Evolutionary conservation across 2,888 invertebrate species (phyloP), one percentile per base, ranked within the genome.

Genomic region (Melieria crassipennis): DNA sequence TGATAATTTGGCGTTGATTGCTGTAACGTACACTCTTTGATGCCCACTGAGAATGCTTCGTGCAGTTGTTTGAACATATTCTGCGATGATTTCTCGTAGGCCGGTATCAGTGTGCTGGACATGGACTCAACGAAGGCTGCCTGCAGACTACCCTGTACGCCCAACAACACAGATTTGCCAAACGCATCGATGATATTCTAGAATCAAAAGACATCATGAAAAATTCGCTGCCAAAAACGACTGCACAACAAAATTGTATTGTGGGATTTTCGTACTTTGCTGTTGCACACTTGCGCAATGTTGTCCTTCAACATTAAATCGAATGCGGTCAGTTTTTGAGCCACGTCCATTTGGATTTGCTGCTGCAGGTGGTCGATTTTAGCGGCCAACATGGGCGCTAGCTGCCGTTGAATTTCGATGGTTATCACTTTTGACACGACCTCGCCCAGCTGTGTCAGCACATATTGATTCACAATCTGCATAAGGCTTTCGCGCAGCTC

Each of bases 51-150:
- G 87, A 98, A 98, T 16, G 93, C 91, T 65, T 94, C 93, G 84
- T 96, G 96, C 70, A 98, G 89, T 87, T 98, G 97, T 61, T 91
- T 90, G 84, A 97, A 96, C 90, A 98, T 93, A 82, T 91, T 91
- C 80, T 92, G 92, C 79, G 94, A 94, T 69, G 94, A 91, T 83
- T 92, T 92, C 85, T 98, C 97, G 89, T 96, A 94, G 48, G 92
- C 91, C 4, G 98, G 97, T 80, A 97, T 88, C 61, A 96, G 89
- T 75, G 91, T 90, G 76, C 91, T 91, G 60, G 91, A 89, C 82
- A 97, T 91, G 45, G 93, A 91, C 69, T 94, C 93, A 75, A 92
- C 91, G 84, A 96, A 94, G 11, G 93, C 91, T 13, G 90, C 89
- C 78, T 94, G 93, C 68, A 96, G 90, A 75, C 91, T 90, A 4